A percentile compares a stretch with the other conserved stretches of the same genome.
These are phyloP conservation scores for Choloepus hoffmanni DNA, from an alignment of 2,113 vertebrate species.

Conservation along the genomic window DNA sequence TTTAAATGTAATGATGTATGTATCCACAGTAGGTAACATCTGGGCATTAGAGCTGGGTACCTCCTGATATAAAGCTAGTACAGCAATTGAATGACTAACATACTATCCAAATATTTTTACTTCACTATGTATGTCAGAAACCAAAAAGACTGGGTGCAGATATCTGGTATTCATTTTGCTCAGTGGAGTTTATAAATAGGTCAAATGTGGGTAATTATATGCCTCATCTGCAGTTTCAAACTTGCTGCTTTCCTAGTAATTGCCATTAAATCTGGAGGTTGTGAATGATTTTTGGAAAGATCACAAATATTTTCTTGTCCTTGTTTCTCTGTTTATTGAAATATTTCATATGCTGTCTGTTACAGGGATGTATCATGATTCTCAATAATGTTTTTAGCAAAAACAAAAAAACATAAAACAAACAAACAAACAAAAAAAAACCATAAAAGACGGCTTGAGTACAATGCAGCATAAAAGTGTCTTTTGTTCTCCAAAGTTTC, in stretches of 20 bases:
- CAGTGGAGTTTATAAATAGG: slow-evolving; percentile 52
- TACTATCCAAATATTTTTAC: background rate
- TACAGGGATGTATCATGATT: slow-evolving; percentile 58
- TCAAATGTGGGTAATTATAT: slow-evolving; percentile 63
- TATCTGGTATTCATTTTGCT: slow-evolving; percentile 5
- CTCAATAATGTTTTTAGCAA: slow-evolving; percentile 9
- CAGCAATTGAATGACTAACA: background rate
- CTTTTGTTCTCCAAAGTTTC: background rate
- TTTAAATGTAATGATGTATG: background rate
- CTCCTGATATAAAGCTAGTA: background rate
- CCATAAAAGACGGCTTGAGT: slow-evolving; percentile 2
- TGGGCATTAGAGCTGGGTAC: background rate
- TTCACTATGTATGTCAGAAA: background rate
- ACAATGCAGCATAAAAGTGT: background rate
- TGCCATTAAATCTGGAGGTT: slow-evolving; percentile 67
- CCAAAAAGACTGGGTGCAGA: background rate
- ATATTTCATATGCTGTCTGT: slow-evolving; percentile 70
- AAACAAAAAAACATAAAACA: background rate
- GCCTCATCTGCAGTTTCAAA: slow-evolving; percentile 46
- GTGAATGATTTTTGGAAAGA: slow-evolving; percentile 76
- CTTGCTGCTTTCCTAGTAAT: slow-evolving; percentile 54
- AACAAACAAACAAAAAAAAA: background rate
- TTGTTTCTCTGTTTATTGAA: slow-evolving; percentile 65
- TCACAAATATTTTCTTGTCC: slow-evolving; percentile 64
- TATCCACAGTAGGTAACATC: background rate